phyloP scores from a whole-genome alignment of 2,113 vertebrate genomes.

The Cochlearius cochlearius region DNA sequence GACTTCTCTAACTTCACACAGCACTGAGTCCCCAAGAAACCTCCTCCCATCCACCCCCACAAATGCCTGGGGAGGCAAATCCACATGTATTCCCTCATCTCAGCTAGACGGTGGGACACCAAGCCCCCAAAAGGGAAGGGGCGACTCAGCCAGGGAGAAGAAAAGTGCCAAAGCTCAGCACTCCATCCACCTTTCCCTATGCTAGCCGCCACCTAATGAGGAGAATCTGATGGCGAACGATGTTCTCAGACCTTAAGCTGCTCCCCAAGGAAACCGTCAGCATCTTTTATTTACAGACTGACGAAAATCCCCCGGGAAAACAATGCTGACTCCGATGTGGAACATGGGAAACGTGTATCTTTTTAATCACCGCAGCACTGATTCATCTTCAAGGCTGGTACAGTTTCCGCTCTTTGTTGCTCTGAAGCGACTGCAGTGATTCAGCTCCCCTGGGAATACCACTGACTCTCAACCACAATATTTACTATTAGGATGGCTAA shows the following conservation, averaged over 20 bases:
- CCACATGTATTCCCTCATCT: not conserved
- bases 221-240: not conserved
- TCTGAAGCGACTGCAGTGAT: not conserved
- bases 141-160: not conserved
- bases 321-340: not conserved
- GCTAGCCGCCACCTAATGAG: not conserved
- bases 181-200: not conserved
- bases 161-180: not conserved
- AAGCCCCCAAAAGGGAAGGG: not conserved
- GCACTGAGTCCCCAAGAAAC: not conserved
- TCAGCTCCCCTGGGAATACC: conserved; percentile 15
- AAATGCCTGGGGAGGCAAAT: not conserved
- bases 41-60: not conserved
- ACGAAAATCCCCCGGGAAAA: not conserved
- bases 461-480: not conserved
- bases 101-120: not conserved
- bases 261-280: not conserved
- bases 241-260: not conserved
- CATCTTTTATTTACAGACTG: conserved; percentile 45
- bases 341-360: not conserved
- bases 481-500: conserved; percentile 13
- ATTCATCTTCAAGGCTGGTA: conserved; percentile 21
- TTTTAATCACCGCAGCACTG: not conserved
- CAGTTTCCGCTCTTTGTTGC: not conserved
- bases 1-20: not conserved